Percentiles rank a stretch among this genome's conserved stretches.
Conservation (phyloP, 2,797 vertebrate genomes). For the Melanogrammus aeglefinus region DNA sequence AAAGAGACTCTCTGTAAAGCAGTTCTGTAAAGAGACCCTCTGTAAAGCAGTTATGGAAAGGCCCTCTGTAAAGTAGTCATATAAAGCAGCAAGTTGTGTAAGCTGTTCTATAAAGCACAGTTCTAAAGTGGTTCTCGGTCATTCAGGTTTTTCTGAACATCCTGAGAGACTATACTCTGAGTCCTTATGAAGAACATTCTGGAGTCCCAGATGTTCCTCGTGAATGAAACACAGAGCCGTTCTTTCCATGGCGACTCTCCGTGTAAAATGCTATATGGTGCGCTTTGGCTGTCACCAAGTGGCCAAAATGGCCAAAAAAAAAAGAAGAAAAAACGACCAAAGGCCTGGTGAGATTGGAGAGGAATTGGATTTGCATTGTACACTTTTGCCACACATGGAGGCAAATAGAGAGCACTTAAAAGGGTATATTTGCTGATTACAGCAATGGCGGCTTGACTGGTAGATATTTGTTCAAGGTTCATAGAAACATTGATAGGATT, state of each 20-base stretch:
- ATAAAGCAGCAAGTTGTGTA: neutral
- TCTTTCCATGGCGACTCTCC: neutral
- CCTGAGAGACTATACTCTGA: slow-evolving; percentile 48
- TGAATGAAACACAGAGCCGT: slow-evolving; percentile 7
- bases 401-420: neutral
- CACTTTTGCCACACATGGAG: neutral
- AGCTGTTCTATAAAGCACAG: slow-evolving; percentile 39
- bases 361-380: neutral
- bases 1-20: no score
- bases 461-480: neutral
- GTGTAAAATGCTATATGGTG: neutral
- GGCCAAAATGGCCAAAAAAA: neutral
- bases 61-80: no score
- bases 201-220: slow-evolving; percentile 48
- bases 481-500: neutral
- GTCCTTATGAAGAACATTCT: slow-evolving; percentile 56
- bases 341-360: neutral
- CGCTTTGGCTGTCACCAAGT: neutral
- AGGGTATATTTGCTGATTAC: neutral
- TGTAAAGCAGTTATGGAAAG: no score
- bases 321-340: neutral
- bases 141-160: slow-evolving; percentile 61
- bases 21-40: neutral
- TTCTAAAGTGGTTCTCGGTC: slow-evolving; percentile 39
- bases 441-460: neutral